Evolutionary conservation across 2,797 vertebrate genomes (phyloP).

Genomic region (Characodon lateralis): DNA sequence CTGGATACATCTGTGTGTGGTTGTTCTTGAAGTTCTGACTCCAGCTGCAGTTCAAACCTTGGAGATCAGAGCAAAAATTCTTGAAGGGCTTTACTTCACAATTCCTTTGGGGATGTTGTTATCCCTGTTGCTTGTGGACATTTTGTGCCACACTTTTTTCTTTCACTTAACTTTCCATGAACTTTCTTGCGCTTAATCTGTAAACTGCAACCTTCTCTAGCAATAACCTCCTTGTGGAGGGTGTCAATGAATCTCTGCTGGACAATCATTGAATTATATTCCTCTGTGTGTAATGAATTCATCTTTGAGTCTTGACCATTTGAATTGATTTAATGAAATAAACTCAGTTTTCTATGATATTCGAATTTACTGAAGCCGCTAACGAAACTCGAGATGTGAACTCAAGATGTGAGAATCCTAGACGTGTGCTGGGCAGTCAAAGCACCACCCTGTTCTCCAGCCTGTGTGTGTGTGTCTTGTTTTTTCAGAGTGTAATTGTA

Average conservation of each 20-base stretch:
- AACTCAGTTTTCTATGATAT: constrained; percentile 3
- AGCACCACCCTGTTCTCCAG: constrained; percentile 73
- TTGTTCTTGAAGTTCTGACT: neutral
- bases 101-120: neutral
- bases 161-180: neutral
- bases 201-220: neutral
- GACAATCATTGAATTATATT: neutral
- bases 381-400: constrained; percentile 22
- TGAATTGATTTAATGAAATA: neutral
- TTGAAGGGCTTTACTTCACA: neutral
- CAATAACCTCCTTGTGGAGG: neutral
- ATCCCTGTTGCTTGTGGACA: neutral
- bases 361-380: neutral
- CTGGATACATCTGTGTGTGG: neutral
- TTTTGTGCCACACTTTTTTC: neutral
- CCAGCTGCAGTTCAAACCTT: neutral
- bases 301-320: neutral
- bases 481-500: constrained; percentile 99
- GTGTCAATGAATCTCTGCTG: neutral
- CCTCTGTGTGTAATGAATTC: neutral
- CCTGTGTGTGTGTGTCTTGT: constrained; percentile 89
- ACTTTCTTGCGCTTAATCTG: neutral
- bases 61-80: neutral
- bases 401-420: constrained; percentile 34
- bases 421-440: constrained; percentile 67